Evolutionary conservation across 2,797 vertebrate genomes (phyloP).

Genomic region (Lagocephalus sceleratus): DNA sequence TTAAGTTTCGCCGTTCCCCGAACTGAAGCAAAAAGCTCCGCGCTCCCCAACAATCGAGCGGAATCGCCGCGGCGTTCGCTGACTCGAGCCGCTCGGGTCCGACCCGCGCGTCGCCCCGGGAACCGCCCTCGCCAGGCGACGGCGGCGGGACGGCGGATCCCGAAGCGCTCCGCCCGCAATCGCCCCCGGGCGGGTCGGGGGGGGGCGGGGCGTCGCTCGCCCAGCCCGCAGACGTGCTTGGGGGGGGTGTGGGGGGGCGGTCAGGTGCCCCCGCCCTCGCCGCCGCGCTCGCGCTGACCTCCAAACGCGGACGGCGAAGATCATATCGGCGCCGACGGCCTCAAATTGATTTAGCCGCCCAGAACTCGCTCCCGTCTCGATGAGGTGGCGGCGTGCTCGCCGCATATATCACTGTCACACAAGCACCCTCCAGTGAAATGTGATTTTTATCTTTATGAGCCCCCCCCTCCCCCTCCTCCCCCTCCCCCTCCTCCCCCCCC

Average conservation of each 20-base stretch:
- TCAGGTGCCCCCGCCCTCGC: conserved; percentile 60
- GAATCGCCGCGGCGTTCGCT: no score
- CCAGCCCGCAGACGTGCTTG: conserved; percentile 27
- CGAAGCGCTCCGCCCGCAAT: conserved; percentile 60
- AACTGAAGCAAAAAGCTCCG: no score
- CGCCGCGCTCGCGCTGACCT: conserved; percentile 59
- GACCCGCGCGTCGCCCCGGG: no score
- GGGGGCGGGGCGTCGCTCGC: conserved; percentile 45
- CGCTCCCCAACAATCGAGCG: conserved; percentile 36
- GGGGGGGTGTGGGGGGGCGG: conserved; percentile 46
- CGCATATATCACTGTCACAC: conserved; percentile 73
- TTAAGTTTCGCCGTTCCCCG: no score
- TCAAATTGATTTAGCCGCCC: conserved; percentile 76
- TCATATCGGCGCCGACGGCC: conserved; percentile 70
- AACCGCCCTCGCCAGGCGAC: no score
- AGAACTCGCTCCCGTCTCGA: conserved; percentile 65
- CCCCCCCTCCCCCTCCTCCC: not conserved
- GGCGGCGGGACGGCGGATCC: no score
- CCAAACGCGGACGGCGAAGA: conserved; percentile 71
- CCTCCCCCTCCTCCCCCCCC: not conserved
- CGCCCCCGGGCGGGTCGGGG: no score
- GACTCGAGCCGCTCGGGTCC: no score
- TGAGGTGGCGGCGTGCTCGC: conserved; percentile 64
- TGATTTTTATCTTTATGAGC: conserved; percentile 77
- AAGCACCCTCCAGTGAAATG: conserved; percentile 73